Conservation (phyloP, 2,797 vertebrate species). For the Ataeniobius toweri region DNA sequence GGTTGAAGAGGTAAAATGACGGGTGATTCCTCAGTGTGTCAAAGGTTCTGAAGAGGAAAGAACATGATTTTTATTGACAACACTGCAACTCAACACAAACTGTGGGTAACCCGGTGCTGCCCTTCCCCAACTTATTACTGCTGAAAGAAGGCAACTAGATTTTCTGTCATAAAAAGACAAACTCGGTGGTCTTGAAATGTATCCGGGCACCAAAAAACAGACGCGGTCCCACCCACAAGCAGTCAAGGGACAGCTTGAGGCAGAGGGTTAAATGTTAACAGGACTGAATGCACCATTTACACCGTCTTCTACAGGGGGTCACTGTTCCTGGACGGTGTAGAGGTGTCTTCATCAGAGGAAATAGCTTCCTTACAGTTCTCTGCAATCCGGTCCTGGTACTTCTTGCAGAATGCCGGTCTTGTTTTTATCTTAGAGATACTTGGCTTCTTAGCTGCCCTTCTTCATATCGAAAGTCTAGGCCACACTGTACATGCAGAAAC, state of each 20-base stretch:
- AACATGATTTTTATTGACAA: background rate
- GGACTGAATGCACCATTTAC: background rate
- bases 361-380: background rate
- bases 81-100: background rate
- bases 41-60: slow-evolving; percentile 85
- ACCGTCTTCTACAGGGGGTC: background rate
- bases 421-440: background rate
- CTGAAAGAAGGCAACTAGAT: background rate
- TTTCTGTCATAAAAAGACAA: background rate
- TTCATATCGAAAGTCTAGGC: background rate
- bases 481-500: background rate
- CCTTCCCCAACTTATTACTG: background rate
- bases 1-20: slow-evolving; percentile 98
- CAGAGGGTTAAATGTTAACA: too few species aligned
- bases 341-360: background rate
- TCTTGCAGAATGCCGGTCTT: background rate
- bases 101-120: background rate
- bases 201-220: background rate
- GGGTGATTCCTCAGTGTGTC: slow-evolving; percentile 98
- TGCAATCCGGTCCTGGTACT: background rate
- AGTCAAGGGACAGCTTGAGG: too few species aligned
- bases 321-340: background rate
- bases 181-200: background rate
- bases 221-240: too few species aligned
- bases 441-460: background rate